Base-by-base conservation (phyloP, 2,888 invertebrate genomes). In the Rhopalosiphum nymphaeae region DNA sequence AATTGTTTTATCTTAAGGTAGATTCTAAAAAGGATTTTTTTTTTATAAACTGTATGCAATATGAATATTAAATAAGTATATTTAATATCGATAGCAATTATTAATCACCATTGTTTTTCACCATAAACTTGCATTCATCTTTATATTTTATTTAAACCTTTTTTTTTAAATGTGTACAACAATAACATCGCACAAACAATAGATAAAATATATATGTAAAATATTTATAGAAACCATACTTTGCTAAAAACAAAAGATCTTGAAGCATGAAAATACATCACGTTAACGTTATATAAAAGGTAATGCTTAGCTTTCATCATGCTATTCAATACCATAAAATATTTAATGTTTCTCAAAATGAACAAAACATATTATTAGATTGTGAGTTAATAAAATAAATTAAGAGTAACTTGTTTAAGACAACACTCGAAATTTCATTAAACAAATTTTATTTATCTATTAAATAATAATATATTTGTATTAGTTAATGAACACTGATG, bases 171-270 rank as follows among this genome's bases (percentile, higher is more conserved):
- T 78, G 21, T 16, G 9, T 85, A 44, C 88, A 88, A 88, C 53
- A 88, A 88, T 88, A 53, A 21, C 1, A 36, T 53, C 9, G 36
- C 36, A 36, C 10, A 88, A 11, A 53, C 88, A 88, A 88, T 53
- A 53, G 53, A 53, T 88, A 53, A 53, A 88, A 88, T n/a, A 88
- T 53, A 36, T 53, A 53, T 88, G 36, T 21, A 53, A 25, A 88
- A 49, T 88, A 88, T 88, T 88, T 53, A 53, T 53, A 53, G 88
- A 53, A 53, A 88, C 88, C 25, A 36, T 53, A 88, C 25, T n/a
- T 29, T 53, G 25, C 88, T 53, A 53, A 88, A 88, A 88, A 88
- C 88, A 88, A 88, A 88, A 88, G 88, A 53, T 88, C 25, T 88
- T 10, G 53, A 53, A 88, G 53, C 88, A 88, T 88, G 25, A 53